phyloP scores from a whole-genome alignment of 2,113 vertebrate genomes.

The Tupaia chinensis region DNA sequence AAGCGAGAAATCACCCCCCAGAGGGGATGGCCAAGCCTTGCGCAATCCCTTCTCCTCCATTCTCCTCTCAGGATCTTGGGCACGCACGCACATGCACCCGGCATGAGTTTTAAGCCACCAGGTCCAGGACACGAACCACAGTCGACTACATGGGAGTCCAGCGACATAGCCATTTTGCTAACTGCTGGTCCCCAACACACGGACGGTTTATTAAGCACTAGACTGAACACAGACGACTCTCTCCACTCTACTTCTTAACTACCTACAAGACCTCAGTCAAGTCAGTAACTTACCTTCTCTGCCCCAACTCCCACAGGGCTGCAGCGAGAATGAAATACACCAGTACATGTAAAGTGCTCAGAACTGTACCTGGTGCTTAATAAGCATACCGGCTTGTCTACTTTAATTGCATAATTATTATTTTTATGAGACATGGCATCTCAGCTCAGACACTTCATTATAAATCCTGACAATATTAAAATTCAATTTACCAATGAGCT shows the following conservation, averaged over 20 bases:
- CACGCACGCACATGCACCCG: too few species aligned
- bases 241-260: not conserved
- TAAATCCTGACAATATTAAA: slow-evolving; percentile 49
- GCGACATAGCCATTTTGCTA: too few species aligned
- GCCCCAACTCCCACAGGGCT: not conserved
- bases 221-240: not conserved
- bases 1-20: too few species aligned
- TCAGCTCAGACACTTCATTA: slow-evolving; percentile 31
- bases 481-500: slow-evolving; percentile 3
- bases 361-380: not conserved
- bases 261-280: not conserved
- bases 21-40: too few species aligned
- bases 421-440: slow-evolving; percentile 43
- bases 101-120: too few species aligned
- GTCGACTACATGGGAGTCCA: too few species aligned
- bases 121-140: too few species aligned
- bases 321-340: not conserved
- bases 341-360: not conserved
- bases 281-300: not conserved
- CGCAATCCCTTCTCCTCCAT: too few species aligned
- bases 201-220: not conserved
- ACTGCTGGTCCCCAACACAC: too few species aligned
- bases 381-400: slow-evolving; percentile 17
- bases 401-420: slow-evolving; percentile 39
- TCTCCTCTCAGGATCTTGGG: too few species aligned